Evolutionary conservation across 2,888 invertebrate genomes (phyloP), one percentile per base, ranked within the genome.

Genomic region (Theretra japonica): DNA sequence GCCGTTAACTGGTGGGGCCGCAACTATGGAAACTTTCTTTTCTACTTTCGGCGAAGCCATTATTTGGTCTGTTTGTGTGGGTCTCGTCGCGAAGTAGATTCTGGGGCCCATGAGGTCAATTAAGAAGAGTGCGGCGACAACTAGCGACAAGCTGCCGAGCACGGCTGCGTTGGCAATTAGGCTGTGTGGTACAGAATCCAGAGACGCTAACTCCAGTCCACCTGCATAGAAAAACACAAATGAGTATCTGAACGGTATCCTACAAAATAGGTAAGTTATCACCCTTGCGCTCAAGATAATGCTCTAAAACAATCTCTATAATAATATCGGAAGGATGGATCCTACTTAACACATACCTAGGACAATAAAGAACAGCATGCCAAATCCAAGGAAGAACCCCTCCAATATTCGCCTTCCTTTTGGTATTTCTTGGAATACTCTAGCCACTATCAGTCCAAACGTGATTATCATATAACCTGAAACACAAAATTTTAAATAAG

Each of bases 161-260:
- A 97, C 95, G 0, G 96, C 96, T 0, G 97, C 97, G 86, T 97
- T 97, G 80, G 96, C 96, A 33, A 96, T 89, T 79, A 97, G 89
- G 73, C 96, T 95, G 17, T 93, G 90, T 0, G 97, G 97, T 4
- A 97, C 95, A 21, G 96, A 96, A 82, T 97, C 97, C 80, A 97
- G 89, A 4, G 97, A 96, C 4, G 96, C 96, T 73, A 97, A 93
- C 74, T 96, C 96, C 79, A 97, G 90, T 77, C 96, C 96, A 81
- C 97, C 96, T 96, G 83, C 8, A 21, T 23, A 5, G 41, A 65
- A 6, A 65, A 48, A 65, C 17, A 65, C 21, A 33, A 30, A 41
- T 21, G 2, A 62, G 21, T 41, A 62, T 41, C 8, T 33, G 33
- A 7, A 33, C 5, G 28, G 28, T 33, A 33, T 33, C 7, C 7